A percentile compares a stretch with the other conserved stretches of the same genome.
phyloP scores from a whole-genome alignment of 2,113 vertebrate species.

The Mormoops blainvillei region DNA sequence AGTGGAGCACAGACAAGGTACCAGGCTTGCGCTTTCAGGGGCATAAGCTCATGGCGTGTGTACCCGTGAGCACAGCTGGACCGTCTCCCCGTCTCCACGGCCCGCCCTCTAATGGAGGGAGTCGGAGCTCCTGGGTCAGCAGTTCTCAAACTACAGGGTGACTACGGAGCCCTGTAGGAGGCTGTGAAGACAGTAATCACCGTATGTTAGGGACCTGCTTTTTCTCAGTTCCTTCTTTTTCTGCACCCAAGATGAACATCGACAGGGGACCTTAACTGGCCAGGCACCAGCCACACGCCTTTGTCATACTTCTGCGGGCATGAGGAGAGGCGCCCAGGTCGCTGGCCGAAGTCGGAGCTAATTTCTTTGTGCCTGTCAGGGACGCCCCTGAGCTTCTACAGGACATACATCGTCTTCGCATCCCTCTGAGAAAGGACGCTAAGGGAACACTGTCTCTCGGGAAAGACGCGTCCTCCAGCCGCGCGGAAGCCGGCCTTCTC shows the following conservation, averaged over 20 bases:
- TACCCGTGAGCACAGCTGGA: background rate
- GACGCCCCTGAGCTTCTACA: background rate
- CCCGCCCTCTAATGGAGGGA: background rate
- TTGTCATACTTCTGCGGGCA: background rate
- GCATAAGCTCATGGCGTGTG: background rate
- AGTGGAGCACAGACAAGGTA: fast-evolving
- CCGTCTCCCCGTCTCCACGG: background rate
- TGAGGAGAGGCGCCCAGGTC: background rate
- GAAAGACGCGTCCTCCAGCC: background rate
- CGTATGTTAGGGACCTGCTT: background rate
- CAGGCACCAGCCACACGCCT: fast-evolving
- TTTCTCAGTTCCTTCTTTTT: background rate
- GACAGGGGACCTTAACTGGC: too few relatives aligned
- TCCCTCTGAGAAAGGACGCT: background rate
- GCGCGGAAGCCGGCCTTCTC: background rate
- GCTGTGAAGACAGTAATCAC: fast-evolving
- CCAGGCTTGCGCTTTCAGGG: background rate
- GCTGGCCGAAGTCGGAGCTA: too few relatives aligned
- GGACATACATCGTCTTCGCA: background rate
- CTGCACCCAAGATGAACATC: background rate
- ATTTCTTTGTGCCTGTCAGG: background rate
- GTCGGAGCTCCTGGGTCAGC: fast-evolving
- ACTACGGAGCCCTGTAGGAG: fast-evolving
- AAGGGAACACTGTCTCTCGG: background rate
- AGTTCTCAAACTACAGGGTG: too few relatives aligned